phyloP scores from a whole-genome alignment of 2,797 vertebrate genomes.

The Ataeniobius toweri region DNA sequence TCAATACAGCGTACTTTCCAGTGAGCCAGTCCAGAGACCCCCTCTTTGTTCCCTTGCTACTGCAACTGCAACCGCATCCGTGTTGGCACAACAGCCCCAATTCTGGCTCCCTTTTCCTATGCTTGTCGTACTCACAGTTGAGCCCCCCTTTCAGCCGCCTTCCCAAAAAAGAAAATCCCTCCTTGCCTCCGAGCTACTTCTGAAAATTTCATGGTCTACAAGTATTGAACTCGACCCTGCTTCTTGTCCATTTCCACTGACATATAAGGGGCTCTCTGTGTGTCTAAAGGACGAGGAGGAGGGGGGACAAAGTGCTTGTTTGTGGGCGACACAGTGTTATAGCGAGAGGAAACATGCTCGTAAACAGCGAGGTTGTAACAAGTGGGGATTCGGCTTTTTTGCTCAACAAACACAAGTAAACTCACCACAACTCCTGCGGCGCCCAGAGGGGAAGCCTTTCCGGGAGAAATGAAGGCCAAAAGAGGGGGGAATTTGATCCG shows the following conservation, averaged over 20 bases:
- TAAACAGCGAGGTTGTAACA: constrained; percentile 56
- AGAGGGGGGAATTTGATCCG: constrained; percentile 9
- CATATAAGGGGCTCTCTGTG: background rate
- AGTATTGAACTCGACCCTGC: constrained; percentile 7
- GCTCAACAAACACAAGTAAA: constrained; percentile 62
- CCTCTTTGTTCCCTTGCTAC: constrained; percentile 47
- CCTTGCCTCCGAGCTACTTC: constrained; percentile 77
- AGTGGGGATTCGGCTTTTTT: constrained; percentile 47
- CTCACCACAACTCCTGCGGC: constrained; percentile 76
- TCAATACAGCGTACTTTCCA: constrained; percentile 74
- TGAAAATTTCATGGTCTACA: constrained; percentile 47
- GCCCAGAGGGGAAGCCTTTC: constrained; percentile 37
- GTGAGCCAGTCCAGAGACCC: constrained; percentile 41
- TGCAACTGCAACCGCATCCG: constrained; percentile 36
- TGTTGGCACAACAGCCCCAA: constrained; percentile 43
- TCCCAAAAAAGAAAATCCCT: constrained; percentile 48
- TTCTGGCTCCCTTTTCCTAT: constrained; percentile 35
- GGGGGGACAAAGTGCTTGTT: constrained; percentile 46
- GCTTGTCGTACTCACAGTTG: constrained; percentile 43
- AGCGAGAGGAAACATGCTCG: constrained; percentile 51
- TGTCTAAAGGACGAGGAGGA: background rate
- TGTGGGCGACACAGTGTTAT: constrained; percentile 49
- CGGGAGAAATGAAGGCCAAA: background rate
- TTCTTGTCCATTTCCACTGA: background rate
- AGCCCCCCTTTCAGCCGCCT: constrained; percentile 50